phyloP scores from a whole-genome alignment of 2,797 vertebrate species.

The Arremon brunneinucha region DNA sequence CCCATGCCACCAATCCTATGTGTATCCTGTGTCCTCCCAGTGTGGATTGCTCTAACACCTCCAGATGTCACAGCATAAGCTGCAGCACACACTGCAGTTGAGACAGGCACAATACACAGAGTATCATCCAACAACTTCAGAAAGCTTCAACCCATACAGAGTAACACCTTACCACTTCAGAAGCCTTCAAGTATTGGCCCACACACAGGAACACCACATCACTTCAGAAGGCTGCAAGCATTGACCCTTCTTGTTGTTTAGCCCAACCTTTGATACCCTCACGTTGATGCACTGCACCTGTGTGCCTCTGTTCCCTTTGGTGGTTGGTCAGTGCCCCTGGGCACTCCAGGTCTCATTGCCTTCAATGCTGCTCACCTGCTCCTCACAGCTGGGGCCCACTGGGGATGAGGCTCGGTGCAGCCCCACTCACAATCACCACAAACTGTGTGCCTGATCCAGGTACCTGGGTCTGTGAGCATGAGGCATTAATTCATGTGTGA shows the following conservation, averaged over 20 bases:
- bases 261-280: not conserved
- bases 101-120: not conserved
- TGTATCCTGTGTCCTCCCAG: not conserved
- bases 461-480: not conserved
- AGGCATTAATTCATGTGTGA: not conserved
- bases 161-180: not conserved
- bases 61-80: not conserved
- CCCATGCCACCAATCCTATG: fast-evolving
- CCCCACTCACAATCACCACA: not conserved
- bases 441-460: not conserved
- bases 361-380: not conserved
- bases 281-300: fast-evolving
- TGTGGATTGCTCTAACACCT: not conserved
- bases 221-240: not conserved
- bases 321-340: not conserved
- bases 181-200: not conserved
- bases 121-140: not conserved
- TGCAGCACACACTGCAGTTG: not conserved
- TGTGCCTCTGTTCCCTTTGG: not conserved
- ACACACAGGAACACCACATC: not conserved
- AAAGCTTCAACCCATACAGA: not conserved
- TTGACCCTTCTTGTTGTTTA: fast-evolving
- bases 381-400: not conserved
- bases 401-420: not conserved
- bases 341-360: not conserved